Conservation (phyloP, 2,888 invertebrate genomes). For the Elysia crispata region DNA sequence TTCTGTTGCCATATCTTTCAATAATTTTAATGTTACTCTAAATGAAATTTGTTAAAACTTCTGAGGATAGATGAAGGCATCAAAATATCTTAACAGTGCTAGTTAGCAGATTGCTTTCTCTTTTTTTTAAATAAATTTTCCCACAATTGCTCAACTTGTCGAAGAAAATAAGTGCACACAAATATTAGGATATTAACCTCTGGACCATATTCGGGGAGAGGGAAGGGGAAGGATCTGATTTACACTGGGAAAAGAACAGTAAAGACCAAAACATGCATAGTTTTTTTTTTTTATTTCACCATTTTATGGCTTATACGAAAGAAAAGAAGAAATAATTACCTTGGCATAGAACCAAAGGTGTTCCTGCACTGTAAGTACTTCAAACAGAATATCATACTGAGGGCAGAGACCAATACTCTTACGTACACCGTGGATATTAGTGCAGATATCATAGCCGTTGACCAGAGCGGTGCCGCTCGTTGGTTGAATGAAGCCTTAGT, state of each 20-base stretch:
- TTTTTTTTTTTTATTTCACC: not conserved
- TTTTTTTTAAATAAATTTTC: too few relatives aligned
- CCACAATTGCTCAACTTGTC: too few relatives aligned
- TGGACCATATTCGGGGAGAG: too few relatives aligned
- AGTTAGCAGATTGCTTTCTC: too few relatives aligned
- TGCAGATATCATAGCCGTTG: conserved; percentile 84
- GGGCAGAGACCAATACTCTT: conserved; percentile 91
- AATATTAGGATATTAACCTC: too few relatives aligned
- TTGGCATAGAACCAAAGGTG: conserved; percentile 89
- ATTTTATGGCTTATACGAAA: not conserved
- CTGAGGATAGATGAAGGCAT: too few relatives aligned
- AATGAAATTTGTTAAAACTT: too few relatives aligned
- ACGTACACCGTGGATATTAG: conserved; percentile 82
- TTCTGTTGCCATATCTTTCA: too few relatives aligned
- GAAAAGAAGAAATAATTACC: conserved; percentile 73
- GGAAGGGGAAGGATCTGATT: conserved; percentile 5
- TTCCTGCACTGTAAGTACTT: conserved; percentile 87
- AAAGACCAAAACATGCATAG: not conserved
- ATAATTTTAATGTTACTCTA: too few relatives aligned
- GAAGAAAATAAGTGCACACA: too few relatives aligned
- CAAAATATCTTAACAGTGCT: too few relatives aligned
- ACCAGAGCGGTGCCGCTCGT: conserved; percentile 83
- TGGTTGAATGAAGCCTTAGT: conserved; percentile 65
- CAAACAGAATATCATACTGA: conserved; percentile 89
- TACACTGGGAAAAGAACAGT: not conserved